phyloP scores from a whole-genome alignment of 1,140 invertebrate genomes.

The Coelopa frigida region DNA sequence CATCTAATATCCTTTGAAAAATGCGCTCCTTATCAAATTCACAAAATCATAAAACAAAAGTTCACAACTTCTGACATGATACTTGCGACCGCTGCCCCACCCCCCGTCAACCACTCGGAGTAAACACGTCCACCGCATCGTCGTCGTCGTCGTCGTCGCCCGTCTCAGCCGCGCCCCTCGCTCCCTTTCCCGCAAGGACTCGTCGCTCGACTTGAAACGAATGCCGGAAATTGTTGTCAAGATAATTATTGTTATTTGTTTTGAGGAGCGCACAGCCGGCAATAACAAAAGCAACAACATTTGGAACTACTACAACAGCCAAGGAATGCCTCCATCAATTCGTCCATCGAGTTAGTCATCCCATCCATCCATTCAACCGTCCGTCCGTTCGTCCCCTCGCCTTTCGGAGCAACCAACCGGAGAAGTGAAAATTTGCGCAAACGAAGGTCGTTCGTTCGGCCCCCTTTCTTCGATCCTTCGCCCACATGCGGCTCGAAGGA shows the following conservation, averaged over 20 bases:
- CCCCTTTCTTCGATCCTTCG: too few relatives aligned
- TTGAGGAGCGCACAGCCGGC: constrained; percentile 13
- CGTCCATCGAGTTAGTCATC: too few relatives aligned
- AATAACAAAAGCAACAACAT: not conserved
- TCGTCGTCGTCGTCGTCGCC: not conserved
- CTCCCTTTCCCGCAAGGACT: not conserved
- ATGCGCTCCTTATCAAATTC: constrained; percentile 20
- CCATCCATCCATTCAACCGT: too few relatives aligned
- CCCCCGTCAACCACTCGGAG: not conserved
- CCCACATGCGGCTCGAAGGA: too few relatives aligned
- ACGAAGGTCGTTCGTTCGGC: too few relatives aligned
- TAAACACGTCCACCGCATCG: too few relatives aligned
- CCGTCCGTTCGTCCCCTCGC: too few relatives aligned
- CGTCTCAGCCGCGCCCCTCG: not conserved
- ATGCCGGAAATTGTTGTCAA: constrained; percentile 45
- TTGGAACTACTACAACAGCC: not conserved
- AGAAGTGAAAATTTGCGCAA: too few relatives aligned
- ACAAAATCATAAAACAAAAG: constrained; percentile 23
- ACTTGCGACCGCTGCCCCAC: constrained; percentile 4
- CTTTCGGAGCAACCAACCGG: too few relatives aligned
- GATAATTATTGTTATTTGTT: constrained; percentile 45
- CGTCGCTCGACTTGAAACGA: constrained; percentile 39
- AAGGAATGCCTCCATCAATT: constrained; percentile 7
- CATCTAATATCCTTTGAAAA: constrained; percentile 8
- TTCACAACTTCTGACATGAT: constrained; percentile 21